Percentiles rank a stretch among this genome's conserved stretches.
Evolutionary conservation across 30 jellyfish, hydroid and myxozoan genomes (phyloP).

Genomic region (Aurelia aurita): DNA sequence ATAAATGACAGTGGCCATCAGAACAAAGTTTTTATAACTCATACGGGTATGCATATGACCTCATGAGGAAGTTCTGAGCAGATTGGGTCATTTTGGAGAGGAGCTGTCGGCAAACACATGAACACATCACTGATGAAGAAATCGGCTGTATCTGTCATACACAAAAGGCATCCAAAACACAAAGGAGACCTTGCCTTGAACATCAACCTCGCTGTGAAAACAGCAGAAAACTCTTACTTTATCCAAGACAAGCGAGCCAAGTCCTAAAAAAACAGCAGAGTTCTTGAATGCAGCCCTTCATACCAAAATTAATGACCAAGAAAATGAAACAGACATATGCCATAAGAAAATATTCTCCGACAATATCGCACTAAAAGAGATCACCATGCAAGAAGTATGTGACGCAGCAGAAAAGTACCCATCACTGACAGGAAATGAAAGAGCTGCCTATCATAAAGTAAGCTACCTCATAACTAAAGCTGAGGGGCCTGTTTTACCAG

Average conservation of each 20-base stretch:
- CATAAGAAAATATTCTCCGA: too few species aligned
- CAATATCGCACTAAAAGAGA: too few species aligned
- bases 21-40: background rate
- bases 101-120: slow-evolving; percentile 11
- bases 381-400: too few species aligned
- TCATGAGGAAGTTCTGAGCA: background rate
- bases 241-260: background rate
- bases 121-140: slow-evolving; percentile 47
- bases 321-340: too few species aligned
- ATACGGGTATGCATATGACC: background rate
- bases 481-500: too few species aligned
- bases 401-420: too few species aligned
- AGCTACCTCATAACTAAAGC: too few species aligned
- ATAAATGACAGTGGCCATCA: too few species aligned
- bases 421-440: too few species aligned
- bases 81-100: slow-evolving; percentile 14
- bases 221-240: slow-evolving; percentile 19
- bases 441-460: too few species aligned
- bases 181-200: slow-evolving; percentile 6
- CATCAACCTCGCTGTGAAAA: slow-evolving; percentile 5
- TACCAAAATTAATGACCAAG: too few species aligned
- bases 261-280: background rate
- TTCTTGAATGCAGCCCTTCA: too few species aligned
- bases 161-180: slow-evolving; percentile 13
- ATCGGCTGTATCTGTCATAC: slow-evolving; percentile 42